phyloP scores from a whole-genome alignment of 2,797 vertebrate species.

The Typhlichthys subterraneus region DNA sequence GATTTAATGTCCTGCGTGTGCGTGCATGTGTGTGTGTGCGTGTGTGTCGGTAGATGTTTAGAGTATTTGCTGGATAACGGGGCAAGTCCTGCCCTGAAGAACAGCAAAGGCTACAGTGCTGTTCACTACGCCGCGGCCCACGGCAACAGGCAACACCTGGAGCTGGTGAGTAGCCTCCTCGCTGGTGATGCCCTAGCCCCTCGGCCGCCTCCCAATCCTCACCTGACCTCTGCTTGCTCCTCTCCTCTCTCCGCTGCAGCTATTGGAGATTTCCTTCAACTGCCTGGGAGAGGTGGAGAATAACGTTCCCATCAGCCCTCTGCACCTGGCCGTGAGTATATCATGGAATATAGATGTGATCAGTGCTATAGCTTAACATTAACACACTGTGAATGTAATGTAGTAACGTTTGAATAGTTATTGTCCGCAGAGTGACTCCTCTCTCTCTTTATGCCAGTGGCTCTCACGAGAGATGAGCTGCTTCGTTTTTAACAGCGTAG shows the following conservation, averaged over 20 bases:
- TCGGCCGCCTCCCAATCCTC: neutral
- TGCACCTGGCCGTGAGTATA: conserved; percentile 90
- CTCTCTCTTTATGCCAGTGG: too few species aligned
- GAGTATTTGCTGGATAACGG: conserved; percentile 87
- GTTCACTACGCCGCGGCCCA: conserved; percentile 89
- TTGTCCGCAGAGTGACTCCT: too few species aligned
- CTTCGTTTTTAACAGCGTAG: too few species aligned
- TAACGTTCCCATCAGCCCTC: conserved; percentile 85
- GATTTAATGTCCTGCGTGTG: neutral
- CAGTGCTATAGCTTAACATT: too few species aligned
- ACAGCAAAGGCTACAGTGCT: conserved; percentile 85
- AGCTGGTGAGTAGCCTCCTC: conserved; percentile 75
- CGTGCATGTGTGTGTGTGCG: neutral
- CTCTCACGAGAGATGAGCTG: too few species aligned
- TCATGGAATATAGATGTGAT: too few species aligned
- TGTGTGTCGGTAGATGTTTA: conserved; percentile 74
- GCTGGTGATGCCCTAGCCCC: too few species aligned
- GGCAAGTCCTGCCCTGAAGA: conserved; percentile 84
- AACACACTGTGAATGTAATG: too few species aligned
- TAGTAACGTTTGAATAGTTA: too few species aligned
- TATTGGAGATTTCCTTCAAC: conserved; percentile 89
- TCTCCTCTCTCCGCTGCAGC: conserved; percentile 60
- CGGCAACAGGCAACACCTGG: conserved; percentile 85
- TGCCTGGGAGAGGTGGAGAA: conserved; percentile 88
- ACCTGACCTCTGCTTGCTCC: neutral